Conservation (phyloP, 2,797 vertebrate genomes). For the Lates japonicus region DNA sequence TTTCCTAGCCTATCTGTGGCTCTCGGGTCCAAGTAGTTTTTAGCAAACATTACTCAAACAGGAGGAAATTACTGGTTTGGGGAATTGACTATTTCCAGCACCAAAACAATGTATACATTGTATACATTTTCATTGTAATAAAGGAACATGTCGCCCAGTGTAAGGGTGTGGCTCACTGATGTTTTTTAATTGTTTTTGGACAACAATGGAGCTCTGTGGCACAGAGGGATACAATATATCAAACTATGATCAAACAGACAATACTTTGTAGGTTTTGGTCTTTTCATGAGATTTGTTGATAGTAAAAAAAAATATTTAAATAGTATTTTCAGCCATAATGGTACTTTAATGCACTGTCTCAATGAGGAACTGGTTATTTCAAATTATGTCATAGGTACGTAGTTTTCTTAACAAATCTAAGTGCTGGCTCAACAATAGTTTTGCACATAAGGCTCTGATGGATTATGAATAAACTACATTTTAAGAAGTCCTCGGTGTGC, state of each 20-base stretch:
- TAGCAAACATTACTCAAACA: neutral
- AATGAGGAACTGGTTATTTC: neutral
- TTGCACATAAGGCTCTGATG: neutral
- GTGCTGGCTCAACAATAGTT: neutral
- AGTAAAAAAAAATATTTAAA: neutral
- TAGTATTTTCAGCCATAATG: neutral
- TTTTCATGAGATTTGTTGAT: neutral
- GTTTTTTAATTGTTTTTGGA: neutral
- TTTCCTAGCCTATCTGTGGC: neutral
- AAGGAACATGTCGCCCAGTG: neutral
- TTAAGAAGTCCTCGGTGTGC: neutral
- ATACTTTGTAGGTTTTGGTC: neutral
- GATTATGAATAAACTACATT: slow-evolving; percentile 29
- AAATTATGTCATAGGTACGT: neutral
- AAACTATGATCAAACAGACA: neutral
- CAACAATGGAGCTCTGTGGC: no score
- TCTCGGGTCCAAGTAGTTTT: neutral
- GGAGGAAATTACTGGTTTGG: neutral
- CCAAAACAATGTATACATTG: neutral
- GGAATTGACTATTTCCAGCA: neutral
- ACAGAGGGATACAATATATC: neutral
- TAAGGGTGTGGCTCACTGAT: neutral
- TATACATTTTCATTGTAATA: neutral
- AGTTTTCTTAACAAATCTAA: neutral
- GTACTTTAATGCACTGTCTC: neutral